A percentile compares a stretch with the other conserved stretches of the same genome.
Conservation (phyloP, 1,140 invertebrate genomes). For the Hydropsyche tenuis region DNA sequence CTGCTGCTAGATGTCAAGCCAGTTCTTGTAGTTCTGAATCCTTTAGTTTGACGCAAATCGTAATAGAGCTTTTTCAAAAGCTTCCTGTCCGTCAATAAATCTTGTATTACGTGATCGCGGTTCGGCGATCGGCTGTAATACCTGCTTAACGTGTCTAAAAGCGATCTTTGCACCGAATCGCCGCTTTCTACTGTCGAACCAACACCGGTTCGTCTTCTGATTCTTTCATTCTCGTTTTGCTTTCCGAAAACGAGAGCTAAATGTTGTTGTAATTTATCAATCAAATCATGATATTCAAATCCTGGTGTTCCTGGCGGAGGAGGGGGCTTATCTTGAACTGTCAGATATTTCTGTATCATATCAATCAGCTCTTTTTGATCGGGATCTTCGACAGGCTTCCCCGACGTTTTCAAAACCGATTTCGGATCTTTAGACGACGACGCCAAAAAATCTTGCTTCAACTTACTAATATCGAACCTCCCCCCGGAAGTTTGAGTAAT, state of each 20-base stretch:
- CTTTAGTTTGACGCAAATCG: conserved; percentile 72
- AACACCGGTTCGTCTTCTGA: conserved; percentile 45
- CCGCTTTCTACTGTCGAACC: conserved; percentile 57
- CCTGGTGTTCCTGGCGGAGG: conserved; percentile 52
- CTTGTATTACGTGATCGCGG: conserved; percentile 72
- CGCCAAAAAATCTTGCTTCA: conserved; percentile 70
- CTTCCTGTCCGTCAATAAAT: conserved; percentile 73
- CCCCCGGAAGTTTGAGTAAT: conserved; percentile 64
- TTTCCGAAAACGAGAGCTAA: conserved; percentile 60
- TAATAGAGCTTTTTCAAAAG: conserved; percentile 75
- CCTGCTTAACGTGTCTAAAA: conserved; percentile 70
- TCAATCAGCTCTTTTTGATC: conserved; percentile 67
- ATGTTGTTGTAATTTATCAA: conserved; percentile 70
- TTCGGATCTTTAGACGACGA: conserved; percentile 52
- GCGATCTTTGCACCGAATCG: conserved; percentile 67
- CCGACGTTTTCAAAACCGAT: conserved; percentile 52
- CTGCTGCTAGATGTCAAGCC: conserved; percentile 54
- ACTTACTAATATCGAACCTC: conserved; percentile 70
- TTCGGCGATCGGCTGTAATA: conserved; percentile 71
- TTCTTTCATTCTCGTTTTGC: conserved; percentile 50
- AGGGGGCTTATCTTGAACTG: conserved; percentile 59
- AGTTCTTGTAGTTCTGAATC: conserved; percentile 65
- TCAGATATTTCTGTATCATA: conserved; percentile 73
- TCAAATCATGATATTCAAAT: conserved; percentile 69
- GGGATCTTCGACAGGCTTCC: conserved; percentile 57